A percentile compares a stretch with the other conserved stretches of the same genome.
phyloP scores from a whole-genome alignment of 2,113 vertebrate genomes.

The Damaliscus lunatus region DNA sequence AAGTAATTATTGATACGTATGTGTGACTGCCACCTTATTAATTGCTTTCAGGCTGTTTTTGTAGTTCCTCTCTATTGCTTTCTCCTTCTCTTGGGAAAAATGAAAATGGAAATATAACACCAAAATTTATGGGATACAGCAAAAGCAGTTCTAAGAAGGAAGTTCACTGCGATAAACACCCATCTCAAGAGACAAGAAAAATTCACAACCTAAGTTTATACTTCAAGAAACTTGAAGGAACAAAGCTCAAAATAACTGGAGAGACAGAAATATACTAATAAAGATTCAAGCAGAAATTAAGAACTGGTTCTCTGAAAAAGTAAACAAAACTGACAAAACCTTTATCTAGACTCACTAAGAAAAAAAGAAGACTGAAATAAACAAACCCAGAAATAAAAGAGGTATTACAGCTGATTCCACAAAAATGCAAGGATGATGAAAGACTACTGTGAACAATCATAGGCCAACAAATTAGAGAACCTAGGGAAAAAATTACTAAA shows the following conservation, averaged over 20 bases:
- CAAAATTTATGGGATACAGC: neutral
- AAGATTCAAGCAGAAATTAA: neutral
- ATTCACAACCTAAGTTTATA: neutral
- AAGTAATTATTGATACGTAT: neutral
- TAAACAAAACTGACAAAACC: neutral
- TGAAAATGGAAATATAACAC: neutral
- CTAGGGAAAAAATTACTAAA: neutral
- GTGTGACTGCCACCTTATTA: neutral
- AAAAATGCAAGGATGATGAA: neutral
- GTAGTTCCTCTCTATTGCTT: neutral
- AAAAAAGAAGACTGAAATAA: neutral
- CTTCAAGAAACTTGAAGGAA: neutral
- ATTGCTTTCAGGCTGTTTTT: neutral
- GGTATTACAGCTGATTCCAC: neutral
- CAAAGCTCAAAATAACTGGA: neutral
- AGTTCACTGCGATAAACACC: neutral
- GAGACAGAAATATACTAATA: neutral
- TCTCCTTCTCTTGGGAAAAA: neutral
- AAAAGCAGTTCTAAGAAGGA: neutral
- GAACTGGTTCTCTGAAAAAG: neutral
- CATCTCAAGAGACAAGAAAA: neutral
- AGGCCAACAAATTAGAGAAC: neutral
- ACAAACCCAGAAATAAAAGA: neutral
- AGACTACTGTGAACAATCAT: neutral
- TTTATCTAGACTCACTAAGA: neutral